These are phyloP conservation scores for Sinocyclocheilus grahami DNA, from an alignment of 2,113 vertebrate genomes.

Conservation along the genomic window DNA sequence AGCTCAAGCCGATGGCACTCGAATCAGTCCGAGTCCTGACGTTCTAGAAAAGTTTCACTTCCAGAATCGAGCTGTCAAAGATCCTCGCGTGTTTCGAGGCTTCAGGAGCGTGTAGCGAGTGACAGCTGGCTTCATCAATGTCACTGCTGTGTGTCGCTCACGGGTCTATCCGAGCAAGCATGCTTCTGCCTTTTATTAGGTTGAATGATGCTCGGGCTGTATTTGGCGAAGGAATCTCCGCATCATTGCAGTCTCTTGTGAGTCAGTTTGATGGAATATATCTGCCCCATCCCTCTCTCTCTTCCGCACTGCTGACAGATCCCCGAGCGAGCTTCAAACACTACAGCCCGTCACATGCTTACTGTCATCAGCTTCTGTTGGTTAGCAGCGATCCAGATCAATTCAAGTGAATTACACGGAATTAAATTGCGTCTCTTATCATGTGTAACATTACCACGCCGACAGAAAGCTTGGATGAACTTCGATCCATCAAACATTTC, in stretches of 20 bases:
- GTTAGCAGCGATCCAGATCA: neutral
- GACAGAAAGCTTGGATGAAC: slow-evolving; percentile 48
- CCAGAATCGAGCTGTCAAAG: slow-evolving; percentile 28
- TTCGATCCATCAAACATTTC: slow-evolving; percentile 50
- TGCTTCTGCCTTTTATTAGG: neutral
- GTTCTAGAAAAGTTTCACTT: slow-evolving; percentile 45
- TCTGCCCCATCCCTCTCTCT: slow-evolving; percentile 38
- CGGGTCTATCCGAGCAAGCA: neutral
- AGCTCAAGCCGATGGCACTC: too few relatives aligned
- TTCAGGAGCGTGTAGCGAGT: neutral
- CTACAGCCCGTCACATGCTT: neutral
- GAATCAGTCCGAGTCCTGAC: neutral
- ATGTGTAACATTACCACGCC: slow-evolving; percentile 4
- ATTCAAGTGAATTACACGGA: neutral
- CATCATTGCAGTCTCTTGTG: slow-evolving; percentile 35
- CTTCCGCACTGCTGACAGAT: slow-evolving; percentile 51
- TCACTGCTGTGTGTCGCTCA: neutral
- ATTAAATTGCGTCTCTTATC: neutral
- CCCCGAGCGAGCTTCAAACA: slow-evolving; percentile 18
- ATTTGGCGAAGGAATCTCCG: slow-evolving; percentile 27
- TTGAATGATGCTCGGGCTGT: neutral
- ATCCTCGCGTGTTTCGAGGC: neutral
- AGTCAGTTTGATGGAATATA: slow-evolving; percentile 30
- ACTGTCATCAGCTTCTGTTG: neutral
- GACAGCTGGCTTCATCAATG: slow-evolving; percentile 36